Base-by-base conservation (phyloP, 2,113 vertebrate genomes). In the Tenebrosternarchus preto region DNA sequence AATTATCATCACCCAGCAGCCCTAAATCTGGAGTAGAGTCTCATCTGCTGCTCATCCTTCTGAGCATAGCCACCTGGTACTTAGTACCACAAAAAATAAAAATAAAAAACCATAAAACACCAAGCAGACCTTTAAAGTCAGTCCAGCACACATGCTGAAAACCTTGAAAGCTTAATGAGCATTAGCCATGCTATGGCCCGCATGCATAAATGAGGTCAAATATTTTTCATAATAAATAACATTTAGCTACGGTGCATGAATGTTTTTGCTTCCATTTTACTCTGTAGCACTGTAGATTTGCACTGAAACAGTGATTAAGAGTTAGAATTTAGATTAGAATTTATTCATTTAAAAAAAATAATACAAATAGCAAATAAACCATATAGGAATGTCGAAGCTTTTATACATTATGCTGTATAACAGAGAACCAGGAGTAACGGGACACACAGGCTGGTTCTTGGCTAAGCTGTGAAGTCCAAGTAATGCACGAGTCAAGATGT, bases 21-120 rank as follows among this genome's bases (percentile, higher is more conserved):
- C 43, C 33, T 61, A 70, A 57, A 50, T 77, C 85, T 82, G 85
- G 39, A 78, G 77, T 82, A 82, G 86, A 90, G 90, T 84, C 85
- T 87, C 88, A 83, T 88, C 77, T 50, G 77, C 55, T 25, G 78
- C 85, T 86, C 83, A 87, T 84, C 85, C 90, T 86, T 85, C 84
- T 83, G 87, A 87, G 86, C 81, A 87, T 59, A 71, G 59, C 85
- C 89, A 92, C 90, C 89, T 91, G 88, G 89, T 88, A 89, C 82
- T 89, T 87, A 87, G 85, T 84, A 88, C 17, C 64, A 68, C 46
- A 68, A 20, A 50, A 29, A 29, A 43, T 8, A 43, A 8, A 43
- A 43, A 43, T 43, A 43, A 43, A 43, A 12, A 50, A 50, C 2
- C 33, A 50, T 50, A 50, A 50, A 24, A 73, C 46, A 73, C 43